A percentile compares a stretch with the other conserved stretches of the same genome.
phyloP scores from a whole-genome alignment of 1,140 invertebrate genomes.

The Aphis gossypii region DNA sequence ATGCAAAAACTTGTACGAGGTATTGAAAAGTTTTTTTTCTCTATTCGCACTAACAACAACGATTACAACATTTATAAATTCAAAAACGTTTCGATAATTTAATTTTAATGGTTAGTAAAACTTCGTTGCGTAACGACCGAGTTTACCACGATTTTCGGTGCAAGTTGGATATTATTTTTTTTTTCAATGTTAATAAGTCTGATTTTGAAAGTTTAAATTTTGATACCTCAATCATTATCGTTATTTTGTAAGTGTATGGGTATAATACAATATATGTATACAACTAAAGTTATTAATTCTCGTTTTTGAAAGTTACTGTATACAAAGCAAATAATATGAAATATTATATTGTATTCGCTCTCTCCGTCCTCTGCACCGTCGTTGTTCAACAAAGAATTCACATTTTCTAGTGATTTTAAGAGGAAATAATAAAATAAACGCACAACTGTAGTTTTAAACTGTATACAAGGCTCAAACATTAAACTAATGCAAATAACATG shows the following conservation, averaged over 20 bases:
- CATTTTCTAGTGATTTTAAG: background rate
- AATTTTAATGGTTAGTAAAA: constrained; percentile 5
- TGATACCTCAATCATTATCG: constrained; percentile 1
- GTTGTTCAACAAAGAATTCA: background rate
- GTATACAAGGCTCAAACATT: background rate
- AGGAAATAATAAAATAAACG: background rate
- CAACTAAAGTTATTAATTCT: constrained; percentile 2
- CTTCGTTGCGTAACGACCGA: background rate
- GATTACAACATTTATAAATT: background rate
- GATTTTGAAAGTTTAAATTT: constrained; percentile 32
- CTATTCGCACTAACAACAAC: background rate
- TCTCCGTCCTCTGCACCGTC: background rate
- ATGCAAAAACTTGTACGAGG: background rate
- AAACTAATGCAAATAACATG: background rate
- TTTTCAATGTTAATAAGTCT: background rate
- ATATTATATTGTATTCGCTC: background rate
- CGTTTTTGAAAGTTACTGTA: background rate
- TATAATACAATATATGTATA: background rate
- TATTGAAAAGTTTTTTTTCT: background rate
- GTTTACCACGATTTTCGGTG: background rate
- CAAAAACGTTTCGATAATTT: constrained; percentile 2
- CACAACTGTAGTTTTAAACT: background rate
- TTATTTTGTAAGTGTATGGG: background rate
- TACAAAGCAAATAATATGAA: background rate
- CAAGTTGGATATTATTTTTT: background rate